Evolutionary conservation across 1,140 invertebrate genomes (phyloP).

Genomic region (Ceratitis capitata): DNA sequence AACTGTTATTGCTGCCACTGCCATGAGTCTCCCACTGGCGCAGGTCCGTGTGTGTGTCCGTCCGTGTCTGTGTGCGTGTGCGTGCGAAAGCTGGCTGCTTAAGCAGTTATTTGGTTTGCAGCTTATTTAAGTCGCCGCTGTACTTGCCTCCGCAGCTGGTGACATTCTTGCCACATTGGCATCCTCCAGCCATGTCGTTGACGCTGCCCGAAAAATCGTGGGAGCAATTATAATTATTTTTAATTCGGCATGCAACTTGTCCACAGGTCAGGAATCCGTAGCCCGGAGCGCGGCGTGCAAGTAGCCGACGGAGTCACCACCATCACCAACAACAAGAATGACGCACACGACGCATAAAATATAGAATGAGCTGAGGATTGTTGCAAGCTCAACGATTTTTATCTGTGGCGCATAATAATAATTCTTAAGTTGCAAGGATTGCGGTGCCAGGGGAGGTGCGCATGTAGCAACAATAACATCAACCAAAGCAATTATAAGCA

Average conservation of each 20-base stretch:
- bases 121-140: neutral
- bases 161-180: conserved; percentile 20
- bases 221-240: conserved; percentile 42
- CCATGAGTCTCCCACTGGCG: neutral
- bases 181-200: neutral
- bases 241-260: conserved; percentile 23
- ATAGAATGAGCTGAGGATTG: neutral
- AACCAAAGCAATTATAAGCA: neutral
- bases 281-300: neutral
- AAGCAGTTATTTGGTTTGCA: neutral
- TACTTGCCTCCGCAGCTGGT: neutral
- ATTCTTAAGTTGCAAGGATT: neutral
- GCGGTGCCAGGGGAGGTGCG: neutral
- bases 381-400: conserved; percentile 34
- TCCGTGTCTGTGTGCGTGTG: neutral
- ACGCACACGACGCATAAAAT: conserved; percentile 23
- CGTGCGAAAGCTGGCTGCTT: neutral
- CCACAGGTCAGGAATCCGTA: neutral
- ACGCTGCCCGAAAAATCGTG: conserved; percentile 25
- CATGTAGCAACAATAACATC: neutral
- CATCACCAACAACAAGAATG: too few relatives aligned
- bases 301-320: neutral
- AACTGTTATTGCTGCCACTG: neutral
- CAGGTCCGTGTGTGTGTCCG: too few relatives aligned
- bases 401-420: conserved; percentile 35